These are phyloP conservation scores for Peromyscus melanophrys DNA, from an alignment of 2,797 vertebrate genomes.

Conservation along the genomic window DNA sequence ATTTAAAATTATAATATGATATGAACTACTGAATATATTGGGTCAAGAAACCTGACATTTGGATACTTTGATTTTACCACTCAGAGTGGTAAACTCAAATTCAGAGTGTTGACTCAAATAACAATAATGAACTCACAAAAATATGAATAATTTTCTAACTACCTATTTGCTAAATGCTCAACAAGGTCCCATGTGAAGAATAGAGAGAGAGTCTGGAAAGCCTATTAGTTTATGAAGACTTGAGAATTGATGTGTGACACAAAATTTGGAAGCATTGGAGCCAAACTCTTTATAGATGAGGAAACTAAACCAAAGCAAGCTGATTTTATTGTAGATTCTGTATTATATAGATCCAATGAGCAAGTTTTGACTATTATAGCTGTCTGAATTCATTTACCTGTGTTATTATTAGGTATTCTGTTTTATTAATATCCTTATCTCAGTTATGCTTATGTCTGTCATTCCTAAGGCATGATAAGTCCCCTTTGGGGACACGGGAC, in stretches of 20 bases:
- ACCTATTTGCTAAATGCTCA: neutral
- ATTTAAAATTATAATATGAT: neutral
- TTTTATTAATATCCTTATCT: neutral
- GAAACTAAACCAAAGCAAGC: neutral
- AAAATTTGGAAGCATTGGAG: neutral
- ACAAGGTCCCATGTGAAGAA: neutral
- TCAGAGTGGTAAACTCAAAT: neutral
- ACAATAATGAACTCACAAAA: neutral
- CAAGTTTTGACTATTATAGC: neutral
- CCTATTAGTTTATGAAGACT: neutral
- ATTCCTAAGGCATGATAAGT: neutral
- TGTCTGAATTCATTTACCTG: neutral
- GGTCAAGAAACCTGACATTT: rapidly evolving
- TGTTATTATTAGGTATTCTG: neutral
- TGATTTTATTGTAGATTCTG: neutral
- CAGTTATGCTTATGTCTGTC: neutral
- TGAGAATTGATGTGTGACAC: neutral
- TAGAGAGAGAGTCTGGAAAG: neutral
- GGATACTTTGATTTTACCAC: neutral
- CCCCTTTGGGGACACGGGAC: neutral
- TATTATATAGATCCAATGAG: neutral
- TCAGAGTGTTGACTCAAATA: neutral
- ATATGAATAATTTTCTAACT: neutral
- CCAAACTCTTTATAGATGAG: neutral
- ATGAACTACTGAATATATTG: neutral